These are phyloP conservation scores for Cochlearius cochlearius DNA, from an alignment of 2,113 vertebrate genomes.

Conservation along the genomic window DNA sequence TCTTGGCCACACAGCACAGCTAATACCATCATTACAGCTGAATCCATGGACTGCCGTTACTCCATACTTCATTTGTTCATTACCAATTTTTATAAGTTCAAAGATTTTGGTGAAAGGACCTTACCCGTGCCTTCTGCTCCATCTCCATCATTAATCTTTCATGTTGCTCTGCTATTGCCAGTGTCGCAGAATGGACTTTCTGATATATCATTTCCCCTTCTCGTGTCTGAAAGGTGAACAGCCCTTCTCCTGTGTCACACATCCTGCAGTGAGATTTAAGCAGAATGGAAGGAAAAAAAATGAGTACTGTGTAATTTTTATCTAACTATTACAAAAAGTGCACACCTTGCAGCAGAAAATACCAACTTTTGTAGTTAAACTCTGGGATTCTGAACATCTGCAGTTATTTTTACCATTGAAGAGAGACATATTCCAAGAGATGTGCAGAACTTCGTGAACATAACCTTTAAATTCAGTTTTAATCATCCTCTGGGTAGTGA, in stretches of 20 bases:
- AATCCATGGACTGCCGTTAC: neutral
- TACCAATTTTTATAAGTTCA: neutral
- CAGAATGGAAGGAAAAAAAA: slow-evolving; percentile 4
- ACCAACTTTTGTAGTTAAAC: neutral
- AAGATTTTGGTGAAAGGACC: slow-evolving; percentile 1
- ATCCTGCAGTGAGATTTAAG: slow-evolving; percentile 80
- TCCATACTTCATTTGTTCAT: neutral
- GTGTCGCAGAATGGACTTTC: slow-evolving; percentile 96
- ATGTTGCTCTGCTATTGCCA: slow-evolving; percentile 97
- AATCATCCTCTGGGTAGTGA: neutral
- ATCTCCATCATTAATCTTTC: slow-evolving; percentile 97
- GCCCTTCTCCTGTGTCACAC: slow-evolving; percentile 98
- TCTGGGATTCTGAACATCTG: neutral
- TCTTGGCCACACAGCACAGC: neutral
- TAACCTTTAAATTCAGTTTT: slow-evolving; percentile 22
- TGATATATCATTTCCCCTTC: slow-evolving; percentile 99
- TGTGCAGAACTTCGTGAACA: neutral
- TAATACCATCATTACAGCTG: accelerated
- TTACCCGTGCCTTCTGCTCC: slow-evolving; percentile 97
- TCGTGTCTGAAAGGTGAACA: slow-evolving; percentile 98
- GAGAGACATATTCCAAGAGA: neutral
- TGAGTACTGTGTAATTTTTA: neutral
- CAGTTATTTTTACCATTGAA: slow-evolving; percentile 4
- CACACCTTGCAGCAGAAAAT: neutral
- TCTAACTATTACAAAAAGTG: neutral